Evolutionary conservation across 2,797 vertebrate species (phyloP), one percentile per base, ranked within the genome.

Genomic region (Protosalanx chinensis): DNA sequence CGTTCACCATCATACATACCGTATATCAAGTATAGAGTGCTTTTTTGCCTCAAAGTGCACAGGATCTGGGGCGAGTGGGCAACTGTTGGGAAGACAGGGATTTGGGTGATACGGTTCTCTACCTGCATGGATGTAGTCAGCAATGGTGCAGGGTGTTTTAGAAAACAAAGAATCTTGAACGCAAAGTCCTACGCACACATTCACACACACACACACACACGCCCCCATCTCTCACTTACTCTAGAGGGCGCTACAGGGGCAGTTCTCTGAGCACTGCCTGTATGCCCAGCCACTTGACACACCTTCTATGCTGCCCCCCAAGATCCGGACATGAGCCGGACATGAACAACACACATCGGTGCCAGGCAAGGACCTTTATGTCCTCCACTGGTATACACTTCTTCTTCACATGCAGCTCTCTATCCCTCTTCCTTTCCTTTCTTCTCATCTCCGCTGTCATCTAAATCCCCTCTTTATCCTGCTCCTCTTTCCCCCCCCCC

Each of bases 211-310:
- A 18, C 51, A 16, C 15, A 5, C 51, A 16, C 6, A n/a, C 49
- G 4, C 65, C 64, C 64, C 56, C 67, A 51, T 60, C 57, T 51
- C 64, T 67, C 46, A 51, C 20, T 16, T 30, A 67, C 65, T 30
- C 65, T 67, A 67, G 65, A 67, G 49, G 64, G 65, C 49, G 65
- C 65, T 67, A 53, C 13, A 67, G 65, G 30, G 65, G 65, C 65
- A 67, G 23, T 27, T 30, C 27, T 33, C 29, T 51, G 27, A 15
- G 51, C 18, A 16, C 51, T 16, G 51, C 51, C 18, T n/a, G 51
- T 56, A 16, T 1, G 51, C 8, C 51, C 18, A 5, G 16, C 16
- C 4, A 56, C 18, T 16, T 56, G 18, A n/a, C 18, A n/a, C 51
- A n/a, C 6, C 51, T 18, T 59, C 20, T 6, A 51, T 67, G 20